Percentiles rank a stretch among this genome's conserved stretches.
Conservation (phyloP, 2,113 vertebrate genomes). For the Notarius lentiginosus region DNA sequence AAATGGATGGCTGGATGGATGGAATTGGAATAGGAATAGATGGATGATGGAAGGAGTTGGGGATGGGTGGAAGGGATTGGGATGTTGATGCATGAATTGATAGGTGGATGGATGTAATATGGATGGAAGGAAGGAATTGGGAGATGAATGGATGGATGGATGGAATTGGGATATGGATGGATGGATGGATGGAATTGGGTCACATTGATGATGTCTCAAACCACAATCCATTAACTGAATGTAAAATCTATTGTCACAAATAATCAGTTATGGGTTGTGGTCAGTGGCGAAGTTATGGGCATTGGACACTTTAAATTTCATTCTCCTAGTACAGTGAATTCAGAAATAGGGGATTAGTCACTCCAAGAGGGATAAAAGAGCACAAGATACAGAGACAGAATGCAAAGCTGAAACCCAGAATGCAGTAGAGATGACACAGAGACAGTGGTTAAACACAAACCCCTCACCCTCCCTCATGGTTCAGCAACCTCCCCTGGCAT, state of each 20-base stretch:
- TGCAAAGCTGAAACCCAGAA: background rate
- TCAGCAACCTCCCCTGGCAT: constrained; percentile 45
- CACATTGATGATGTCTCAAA: background rate
- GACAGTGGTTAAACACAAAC: constrained; percentile 50
- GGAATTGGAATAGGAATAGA: too few species aligned
- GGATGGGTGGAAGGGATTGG: too few species aligned
- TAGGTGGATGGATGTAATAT: too few species aligned
- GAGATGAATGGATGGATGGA: too few species aligned
- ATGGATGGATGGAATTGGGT: too few species aligned
- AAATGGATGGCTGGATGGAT: too few species aligned
- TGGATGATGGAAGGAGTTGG: too few species aligned
- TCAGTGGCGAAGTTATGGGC: background rate
- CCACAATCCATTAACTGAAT: background rate
- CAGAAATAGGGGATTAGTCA: background rate
- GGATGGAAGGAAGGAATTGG: too few species aligned
- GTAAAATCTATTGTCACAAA: background rate
- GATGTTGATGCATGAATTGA: too few species aligned
- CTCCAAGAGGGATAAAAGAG: too few species aligned
- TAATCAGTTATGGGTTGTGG: background rate
- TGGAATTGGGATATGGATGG: too few species aligned
- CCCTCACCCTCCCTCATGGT: constrained; percentile 34
- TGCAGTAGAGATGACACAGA: constrained; percentile 19
- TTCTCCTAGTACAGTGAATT: background rate
- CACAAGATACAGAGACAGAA: background rate
- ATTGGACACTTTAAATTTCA: background rate